phyloP scores from a whole-genome alignment of 2,888 invertebrate genomes.

The Zhuqinia jingwanae region DNA sequence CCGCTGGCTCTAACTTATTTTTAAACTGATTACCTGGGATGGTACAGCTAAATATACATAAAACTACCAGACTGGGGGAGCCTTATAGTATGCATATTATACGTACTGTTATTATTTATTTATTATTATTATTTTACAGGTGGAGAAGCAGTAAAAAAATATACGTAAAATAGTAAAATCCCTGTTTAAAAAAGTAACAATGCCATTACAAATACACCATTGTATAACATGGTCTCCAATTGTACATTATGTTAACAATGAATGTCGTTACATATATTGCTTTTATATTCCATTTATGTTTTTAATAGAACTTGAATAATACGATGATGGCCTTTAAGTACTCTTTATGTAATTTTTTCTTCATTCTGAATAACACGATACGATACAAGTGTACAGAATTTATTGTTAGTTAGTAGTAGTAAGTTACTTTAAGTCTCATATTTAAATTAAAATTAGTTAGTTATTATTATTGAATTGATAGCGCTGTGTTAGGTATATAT shows the following conservation, averaged over 20 bases:
- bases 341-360: no score
- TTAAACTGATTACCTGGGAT: slow-evolving; percentile 13
- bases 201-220: background rate
- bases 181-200: slow-evolving; percentile 4
- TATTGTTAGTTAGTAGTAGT: no score
- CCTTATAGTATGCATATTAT: background rate
- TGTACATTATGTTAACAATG: background rate
- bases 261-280: slow-evolving; percentile 5
- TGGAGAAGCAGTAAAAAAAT: slow-evolving; percentile 8
- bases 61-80: background rate
- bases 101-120: background rate
- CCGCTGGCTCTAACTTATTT: slow-evolving; percentile 20
- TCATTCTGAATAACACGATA: no score
- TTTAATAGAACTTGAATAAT: background rate
- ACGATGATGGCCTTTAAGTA: slow-evolving; percentile 35
- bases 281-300: slow-evolving; percentile 28
- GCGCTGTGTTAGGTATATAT: no score
- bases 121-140: no score
- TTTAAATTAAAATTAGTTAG: no score
- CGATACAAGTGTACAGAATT: no score
- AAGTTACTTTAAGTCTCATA: no score
- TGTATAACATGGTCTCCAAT: slow-evolving; percentile 10
- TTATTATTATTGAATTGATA: no score
- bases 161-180: slow-evolving; percentile 7
- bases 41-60: slow-evolving; percentile 14